phyloP scores from a whole-genome alignment of 2,888 invertebrate species.

The Anthrax anthrax region DNA sequence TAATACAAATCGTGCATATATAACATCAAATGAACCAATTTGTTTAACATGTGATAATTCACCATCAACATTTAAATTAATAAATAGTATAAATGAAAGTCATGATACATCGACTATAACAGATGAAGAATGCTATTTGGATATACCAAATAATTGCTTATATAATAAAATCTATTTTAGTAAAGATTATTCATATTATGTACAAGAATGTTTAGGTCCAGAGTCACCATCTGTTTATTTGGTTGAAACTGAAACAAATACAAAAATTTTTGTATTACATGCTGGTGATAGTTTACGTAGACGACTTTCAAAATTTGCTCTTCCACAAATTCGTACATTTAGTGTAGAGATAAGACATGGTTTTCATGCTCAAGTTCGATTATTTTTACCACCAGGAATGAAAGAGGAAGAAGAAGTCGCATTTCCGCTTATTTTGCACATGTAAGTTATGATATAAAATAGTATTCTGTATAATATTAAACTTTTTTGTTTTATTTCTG shows the following conservation, averaged over 20 bases:
- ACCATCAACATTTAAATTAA: constrained; percentile 24
- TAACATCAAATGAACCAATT: constrained; percentile 30
- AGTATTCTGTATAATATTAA: not conserved
- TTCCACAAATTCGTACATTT: constrained; percentile 61
- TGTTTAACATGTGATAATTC: constrained; percentile 35
- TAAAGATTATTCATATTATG: constrained; percentile 44
- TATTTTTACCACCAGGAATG: constrained; percentile 70
- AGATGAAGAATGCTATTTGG: constrained; percentile 22
- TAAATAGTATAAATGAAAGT: constrained; percentile 16
- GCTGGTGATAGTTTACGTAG: constrained; percentile 50
- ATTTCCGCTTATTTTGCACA: constrained; percentile 65
- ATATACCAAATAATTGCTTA: constrained; percentile 41
- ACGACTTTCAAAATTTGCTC: constrained; percentile 49
- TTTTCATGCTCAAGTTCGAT: constrained; percentile 57
- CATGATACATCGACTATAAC: constrained; percentile 10
- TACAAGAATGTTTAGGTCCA: constrained; percentile 68
- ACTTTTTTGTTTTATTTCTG: not conserved
- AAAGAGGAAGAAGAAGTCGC: constrained; percentile 70
- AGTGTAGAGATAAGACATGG: constrained; percentile 50
- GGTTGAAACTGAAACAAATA: constrained; percentile 44
- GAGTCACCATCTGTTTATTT: constrained; percentile 53
- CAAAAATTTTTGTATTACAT: constrained; percentile 49
- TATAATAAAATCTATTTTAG: constrained; percentile 56
- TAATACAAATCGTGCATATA: constrained; percentile 32
- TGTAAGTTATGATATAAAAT: constrained; percentile 44